Evolutionary conservation across 2,113 vertebrate species (phyloP).

Genomic region (Lethenteron camtschaticum): DNA sequence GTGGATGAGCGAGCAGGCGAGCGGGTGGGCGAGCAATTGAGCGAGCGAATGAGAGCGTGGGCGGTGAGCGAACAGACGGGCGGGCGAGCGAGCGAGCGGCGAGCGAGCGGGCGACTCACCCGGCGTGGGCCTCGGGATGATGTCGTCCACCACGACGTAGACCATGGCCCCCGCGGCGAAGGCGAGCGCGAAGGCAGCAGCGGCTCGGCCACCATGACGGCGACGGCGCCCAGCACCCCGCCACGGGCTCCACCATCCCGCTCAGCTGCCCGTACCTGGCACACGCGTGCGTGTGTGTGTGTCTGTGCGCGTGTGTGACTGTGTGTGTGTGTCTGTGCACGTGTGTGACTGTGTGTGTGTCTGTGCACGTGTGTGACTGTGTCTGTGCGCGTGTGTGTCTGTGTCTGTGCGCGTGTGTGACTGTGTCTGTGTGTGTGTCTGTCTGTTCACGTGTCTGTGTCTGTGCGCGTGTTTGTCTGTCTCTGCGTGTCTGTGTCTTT

Average conservation of each 20-base stretch:
- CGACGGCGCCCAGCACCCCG: constrained; percentile 39
- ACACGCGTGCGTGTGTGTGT: not conserved
- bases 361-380: no score
- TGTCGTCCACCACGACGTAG: constrained; percentile 81
- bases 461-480: no score
- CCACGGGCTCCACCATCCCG: constrained; percentile 77
- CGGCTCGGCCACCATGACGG: constrained; percentile 53
- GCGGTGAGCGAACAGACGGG: not conserved
- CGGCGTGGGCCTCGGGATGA: constrained; percentile 77
- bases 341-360: no score
- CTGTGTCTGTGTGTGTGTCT: no score
- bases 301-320: no score
- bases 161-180: constrained; percentile 90
- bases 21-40: not conserved
- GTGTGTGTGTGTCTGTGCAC: no score
- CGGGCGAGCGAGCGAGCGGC: not conserved
- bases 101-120: constrained; percentile 23
- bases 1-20: no score
- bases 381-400: no score
- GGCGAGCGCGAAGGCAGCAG: constrained; percentile 60
- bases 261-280: constrained; percentile 83
- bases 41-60: not conserved
- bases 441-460: no score
- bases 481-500: no score
- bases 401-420: no score